Percentiles rank a stretch among this genome's conserved stretches.
These are phyloP conservation scores for Drosophila buzzatii DNA, from an alignment of 2,888 invertebrate genomes.

Conservation along the genomic window DNA sequence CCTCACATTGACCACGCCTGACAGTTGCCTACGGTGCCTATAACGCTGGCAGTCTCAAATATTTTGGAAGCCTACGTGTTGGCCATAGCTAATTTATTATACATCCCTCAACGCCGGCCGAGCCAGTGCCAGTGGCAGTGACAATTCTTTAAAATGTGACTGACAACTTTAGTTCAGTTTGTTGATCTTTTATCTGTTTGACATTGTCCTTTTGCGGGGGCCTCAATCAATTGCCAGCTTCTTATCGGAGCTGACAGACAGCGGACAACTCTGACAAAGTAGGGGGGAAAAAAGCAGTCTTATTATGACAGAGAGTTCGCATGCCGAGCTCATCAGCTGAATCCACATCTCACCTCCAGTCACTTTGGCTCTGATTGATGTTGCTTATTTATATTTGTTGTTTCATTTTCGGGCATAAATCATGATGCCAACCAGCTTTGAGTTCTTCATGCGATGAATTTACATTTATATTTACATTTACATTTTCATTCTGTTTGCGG, in stretches of 20 bases:
- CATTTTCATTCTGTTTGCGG: conserved; percentile 51
- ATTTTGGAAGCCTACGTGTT: conserved; percentile 68
- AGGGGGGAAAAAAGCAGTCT: conserved; percentile 20
- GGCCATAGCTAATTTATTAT: conserved; percentile 79
- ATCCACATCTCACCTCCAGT: conserved; percentile 13
- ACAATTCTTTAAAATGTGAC: conserved; percentile 66
- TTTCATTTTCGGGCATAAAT: conserved; percentile 54
- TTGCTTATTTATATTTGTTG: conserved; percentile 23
- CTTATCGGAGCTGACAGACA: conserved; percentile 44
- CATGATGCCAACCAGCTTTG: conserved; percentile 17
- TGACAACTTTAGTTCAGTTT: conserved; percentile 49
- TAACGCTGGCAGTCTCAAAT: conserved; percentile 37
- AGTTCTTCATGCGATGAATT: conserved; percentile 64
- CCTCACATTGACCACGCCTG: conserved; percentile 62
- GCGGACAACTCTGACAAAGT: conserved; percentile 62
- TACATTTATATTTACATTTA: conserved; percentile 46
- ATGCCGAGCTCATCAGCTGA: conserved; percentile 17
- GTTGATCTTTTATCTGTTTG: conserved; percentile 58
- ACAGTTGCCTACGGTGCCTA: conserved; percentile 36
- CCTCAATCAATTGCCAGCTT: conserved; percentile 66
- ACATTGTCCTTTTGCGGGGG: conserved; percentile 1
- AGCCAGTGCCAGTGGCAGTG: conserved; percentile 18
- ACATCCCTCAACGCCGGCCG: conserved; percentile 25
- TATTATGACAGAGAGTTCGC: conserved; percentile 46
- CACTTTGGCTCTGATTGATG: conserved; percentile 63